Evolutionary conservation across 2,797 vertebrate genomes (phyloP).

Genomic region (Cossypha heuglini): DNA sequence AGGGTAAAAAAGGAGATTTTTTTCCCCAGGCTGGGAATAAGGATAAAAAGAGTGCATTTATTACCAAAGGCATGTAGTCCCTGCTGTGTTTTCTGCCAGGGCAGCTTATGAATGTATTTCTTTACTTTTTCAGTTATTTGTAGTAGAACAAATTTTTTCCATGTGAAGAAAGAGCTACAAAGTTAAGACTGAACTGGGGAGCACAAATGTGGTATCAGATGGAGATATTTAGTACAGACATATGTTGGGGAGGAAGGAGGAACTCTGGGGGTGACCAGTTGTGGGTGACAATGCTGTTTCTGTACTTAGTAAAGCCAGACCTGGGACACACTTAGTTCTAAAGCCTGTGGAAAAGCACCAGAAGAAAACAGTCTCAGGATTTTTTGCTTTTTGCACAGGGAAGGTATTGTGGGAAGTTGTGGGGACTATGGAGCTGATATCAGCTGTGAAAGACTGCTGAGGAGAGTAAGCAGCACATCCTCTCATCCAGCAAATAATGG

Average conservation of each 20-base stretch:
- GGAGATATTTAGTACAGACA: not conserved
- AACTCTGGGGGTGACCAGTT: not conserved
- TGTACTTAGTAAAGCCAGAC: not conserved
- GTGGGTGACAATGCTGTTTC: not conserved
- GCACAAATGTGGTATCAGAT: not conserved
- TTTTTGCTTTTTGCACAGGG: not conserved
- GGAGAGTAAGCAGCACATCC: not conserved
- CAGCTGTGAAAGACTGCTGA: not conserved
- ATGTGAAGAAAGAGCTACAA: not conserved
- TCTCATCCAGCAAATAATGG: not conserved
- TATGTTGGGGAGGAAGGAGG: not conserved
- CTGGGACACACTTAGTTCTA: fast-evolving
- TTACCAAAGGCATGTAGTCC: not conserved
- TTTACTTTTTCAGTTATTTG: not conserved
- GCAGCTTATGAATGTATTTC: not conserved
- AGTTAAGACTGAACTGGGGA: not conserved
- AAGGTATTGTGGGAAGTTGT: not conserved
- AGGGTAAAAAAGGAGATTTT: not conserved
- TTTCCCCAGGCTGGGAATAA: not conserved
- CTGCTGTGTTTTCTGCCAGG: not conserved
- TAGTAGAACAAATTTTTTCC: not conserved
- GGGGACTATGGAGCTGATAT: not conserved
- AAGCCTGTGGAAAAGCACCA: not conserved
- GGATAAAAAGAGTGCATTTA: not conserved
- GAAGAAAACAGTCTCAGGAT: not conserved